Evolutionary conservation across 2,888 invertebrate species (phyloP).

Genomic region (Chloroclysta siterata): DNA sequence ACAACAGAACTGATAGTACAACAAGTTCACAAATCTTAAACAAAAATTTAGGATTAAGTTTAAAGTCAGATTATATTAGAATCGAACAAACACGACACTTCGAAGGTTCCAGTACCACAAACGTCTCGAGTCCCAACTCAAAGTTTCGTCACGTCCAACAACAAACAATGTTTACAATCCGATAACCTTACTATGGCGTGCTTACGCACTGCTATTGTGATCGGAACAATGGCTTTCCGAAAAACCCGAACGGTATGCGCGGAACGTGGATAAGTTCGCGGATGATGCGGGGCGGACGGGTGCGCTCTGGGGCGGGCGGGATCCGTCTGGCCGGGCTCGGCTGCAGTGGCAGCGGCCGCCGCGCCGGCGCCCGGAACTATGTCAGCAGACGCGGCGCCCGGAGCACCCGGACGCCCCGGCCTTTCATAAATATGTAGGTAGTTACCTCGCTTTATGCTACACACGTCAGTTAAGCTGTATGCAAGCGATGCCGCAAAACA

Average conservation of each 20-base stretch:
- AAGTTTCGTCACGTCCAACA: constrained; percentile 52
- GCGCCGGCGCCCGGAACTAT: constrained; percentile 84
- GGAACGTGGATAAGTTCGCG: constrained; percentile 47
- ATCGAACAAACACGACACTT: constrained; percentile 39
- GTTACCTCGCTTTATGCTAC: constrained; percentile 50
- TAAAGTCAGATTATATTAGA: not conserved
- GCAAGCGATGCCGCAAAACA: constrained; percentile 20
- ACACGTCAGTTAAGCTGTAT: constrained; percentile 25
- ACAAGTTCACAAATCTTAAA: constrained; percentile 14
- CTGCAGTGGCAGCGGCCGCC: constrained; percentile 66
- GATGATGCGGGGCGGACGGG: constrained; percentile 55
- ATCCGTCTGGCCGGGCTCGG: constrained; percentile 79
- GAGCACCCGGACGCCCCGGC: constrained; percentile 66
- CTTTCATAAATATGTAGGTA: constrained; percentile 64
- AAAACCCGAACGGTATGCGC: constrained; percentile 35
- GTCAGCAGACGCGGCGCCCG: constrained; percentile 76
- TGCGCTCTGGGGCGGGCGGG: constrained; percentile 73
- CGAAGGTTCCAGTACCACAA: constrained; percentile 28
- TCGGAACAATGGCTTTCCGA: constrained; percentile 63
- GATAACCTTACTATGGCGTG: constrained; percentile 58
- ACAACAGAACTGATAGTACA: constrained; percentile 12
- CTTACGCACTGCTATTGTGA: constrained; percentile 72
- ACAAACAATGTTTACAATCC: constrained; percentile 62
- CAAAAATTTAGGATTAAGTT: not conserved
- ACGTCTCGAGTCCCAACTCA: constrained; percentile 28